Evolutionary conservation across 1,140 invertebrate species (phyloP).

Genomic region (Neuroterus valhalla): DNA sequence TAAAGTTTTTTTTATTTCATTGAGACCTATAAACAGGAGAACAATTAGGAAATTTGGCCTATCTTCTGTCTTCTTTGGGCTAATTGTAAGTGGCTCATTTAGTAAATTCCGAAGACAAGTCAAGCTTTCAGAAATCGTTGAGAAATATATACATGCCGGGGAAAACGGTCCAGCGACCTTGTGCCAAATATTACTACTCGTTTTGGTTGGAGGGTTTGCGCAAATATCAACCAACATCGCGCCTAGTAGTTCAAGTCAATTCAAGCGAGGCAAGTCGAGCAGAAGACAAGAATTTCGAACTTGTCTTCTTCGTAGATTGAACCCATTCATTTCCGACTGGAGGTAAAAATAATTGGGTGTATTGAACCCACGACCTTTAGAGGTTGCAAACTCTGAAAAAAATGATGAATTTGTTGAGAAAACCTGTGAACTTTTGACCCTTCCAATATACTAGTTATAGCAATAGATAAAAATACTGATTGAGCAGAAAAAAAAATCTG

Average conservation of each 20-base stretch:
- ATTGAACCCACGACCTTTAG: too few relatives aligned
- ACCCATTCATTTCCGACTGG: not conserved
- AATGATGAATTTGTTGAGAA: too few relatives aligned
- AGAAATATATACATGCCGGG: slow-evolving; percentile 31
- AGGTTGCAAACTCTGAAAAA: too few relatives aligned
- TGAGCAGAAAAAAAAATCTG: too few relatives aligned
- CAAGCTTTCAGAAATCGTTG: slow-evolving; percentile 25
- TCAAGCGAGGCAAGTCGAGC: slow-evolving; percentile 21
- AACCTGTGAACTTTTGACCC: too few relatives aligned
- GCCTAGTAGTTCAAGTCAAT: slow-evolving; percentile 43
- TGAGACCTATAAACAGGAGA: not conserved
- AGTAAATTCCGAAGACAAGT: slow-evolving; percentile 2
- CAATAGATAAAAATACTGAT: too few relatives aligned
- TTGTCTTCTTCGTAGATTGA: not conserved
- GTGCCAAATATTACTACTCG: slow-evolving; percentile 53
- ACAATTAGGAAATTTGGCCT: not conserved
- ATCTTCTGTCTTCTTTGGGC: not conserved
- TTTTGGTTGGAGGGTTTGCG: slow-evolving; percentile 46
- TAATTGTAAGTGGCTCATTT: slow-evolving; percentile 1
- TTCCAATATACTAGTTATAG: too few relatives aligned
- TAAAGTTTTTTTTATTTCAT: too few relatives aligned
- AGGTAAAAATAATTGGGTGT: not conserved
- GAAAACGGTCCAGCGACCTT: slow-evolving; percentile 60
- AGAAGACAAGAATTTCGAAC: slow-evolving; percentile 12
- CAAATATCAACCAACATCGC: slow-evolving; percentile 35